Percentiles rank a stretch among this genome's conserved stretches.
phyloP scores from a whole-genome alignment of 2,888 invertebrate genomes.

The Xanthostigma xanthostigma region DNA sequence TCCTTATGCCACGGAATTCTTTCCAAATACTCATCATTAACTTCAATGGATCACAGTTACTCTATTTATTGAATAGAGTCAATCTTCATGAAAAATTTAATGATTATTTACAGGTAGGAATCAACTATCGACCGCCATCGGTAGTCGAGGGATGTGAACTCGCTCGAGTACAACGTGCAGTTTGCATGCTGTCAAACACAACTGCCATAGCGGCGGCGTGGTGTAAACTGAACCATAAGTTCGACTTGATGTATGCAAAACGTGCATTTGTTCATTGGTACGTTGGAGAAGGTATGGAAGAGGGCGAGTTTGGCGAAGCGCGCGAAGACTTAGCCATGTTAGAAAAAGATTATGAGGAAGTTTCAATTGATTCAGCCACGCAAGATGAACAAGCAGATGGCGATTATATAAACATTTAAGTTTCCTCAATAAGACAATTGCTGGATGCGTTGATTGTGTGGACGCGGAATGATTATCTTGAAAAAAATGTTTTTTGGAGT shows the following conservation, averaged over 20 bases:
- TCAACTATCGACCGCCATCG: slow-evolving; percentile 72
- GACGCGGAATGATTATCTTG: no score
- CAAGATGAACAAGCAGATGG: slow-evolving; percentile 9
- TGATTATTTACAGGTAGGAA: slow-evolving; percentile 35
- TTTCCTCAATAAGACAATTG: no score
- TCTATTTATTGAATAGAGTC: no score
- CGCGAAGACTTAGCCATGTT: slow-evolving; percentile 60
- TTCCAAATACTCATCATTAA: no score
- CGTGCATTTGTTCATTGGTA: slow-evolving; percentile 93
- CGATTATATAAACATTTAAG: not conserved
- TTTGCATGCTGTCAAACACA: slow-evolving; percentile 82
- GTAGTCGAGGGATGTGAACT: slow-evolving; percentile 44
- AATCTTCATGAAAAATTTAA: no score
- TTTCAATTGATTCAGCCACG: slow-evolving; percentile 43
- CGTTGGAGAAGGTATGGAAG: slow-evolving; percentile 62
- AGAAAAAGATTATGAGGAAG: slow-evolving; percentile 62
- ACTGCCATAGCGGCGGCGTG: slow-evolving; percentile 84
- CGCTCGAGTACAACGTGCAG: slow-evolving; percentile 71
- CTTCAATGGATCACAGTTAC: no score
- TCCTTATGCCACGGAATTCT: no score
- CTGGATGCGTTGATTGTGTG: no score
- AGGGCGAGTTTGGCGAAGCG: slow-evolving; percentile 70
- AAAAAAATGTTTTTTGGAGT: no score
- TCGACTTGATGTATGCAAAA: slow-evolving; percentile 88
- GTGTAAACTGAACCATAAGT: slow-evolving; percentile 82